These are phyloP conservation scores for Ciconia boyciana DNA, from an alignment of 2,113 vertebrate genomes.

Conservation along the genomic window DNA sequence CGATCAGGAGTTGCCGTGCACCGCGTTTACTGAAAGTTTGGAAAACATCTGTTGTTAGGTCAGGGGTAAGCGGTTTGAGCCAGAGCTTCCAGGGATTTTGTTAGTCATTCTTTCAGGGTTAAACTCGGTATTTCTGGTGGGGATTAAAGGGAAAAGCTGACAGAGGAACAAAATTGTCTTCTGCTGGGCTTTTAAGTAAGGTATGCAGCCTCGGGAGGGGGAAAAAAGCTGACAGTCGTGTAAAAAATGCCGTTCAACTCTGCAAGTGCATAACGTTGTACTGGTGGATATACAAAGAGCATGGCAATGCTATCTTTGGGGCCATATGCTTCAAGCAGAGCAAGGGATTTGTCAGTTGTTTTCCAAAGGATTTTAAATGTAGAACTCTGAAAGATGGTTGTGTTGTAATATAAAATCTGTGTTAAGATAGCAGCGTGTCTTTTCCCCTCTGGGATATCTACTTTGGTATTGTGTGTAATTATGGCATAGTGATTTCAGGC, in stretches of 20 bases:
- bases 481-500: neutral
- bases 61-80: neutral
- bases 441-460: too few species aligned
- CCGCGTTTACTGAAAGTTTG: neutral
- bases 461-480: neutral
- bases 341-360: neutral
- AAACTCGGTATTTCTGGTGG: neutral
- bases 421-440: neutral
- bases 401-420: neutral
- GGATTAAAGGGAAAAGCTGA: neutral
- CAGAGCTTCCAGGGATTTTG: neutral
- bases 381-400: neutral
- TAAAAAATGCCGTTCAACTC: neutral
- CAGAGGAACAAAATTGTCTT: neutral
- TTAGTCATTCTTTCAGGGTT: neutral
- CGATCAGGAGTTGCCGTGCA: neutral
- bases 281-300: neutral
- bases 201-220: neutral
- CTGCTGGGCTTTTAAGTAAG: neutral
- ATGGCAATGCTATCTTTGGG: neutral
- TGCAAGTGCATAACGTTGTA: fast-evolving
- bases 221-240: neutral
- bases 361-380: neutral
- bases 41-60: neutral
- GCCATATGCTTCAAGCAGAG: neutral